Conservation (phyloP, 2,888 invertebrate species). For the Nemurella pictetii region DNA sequence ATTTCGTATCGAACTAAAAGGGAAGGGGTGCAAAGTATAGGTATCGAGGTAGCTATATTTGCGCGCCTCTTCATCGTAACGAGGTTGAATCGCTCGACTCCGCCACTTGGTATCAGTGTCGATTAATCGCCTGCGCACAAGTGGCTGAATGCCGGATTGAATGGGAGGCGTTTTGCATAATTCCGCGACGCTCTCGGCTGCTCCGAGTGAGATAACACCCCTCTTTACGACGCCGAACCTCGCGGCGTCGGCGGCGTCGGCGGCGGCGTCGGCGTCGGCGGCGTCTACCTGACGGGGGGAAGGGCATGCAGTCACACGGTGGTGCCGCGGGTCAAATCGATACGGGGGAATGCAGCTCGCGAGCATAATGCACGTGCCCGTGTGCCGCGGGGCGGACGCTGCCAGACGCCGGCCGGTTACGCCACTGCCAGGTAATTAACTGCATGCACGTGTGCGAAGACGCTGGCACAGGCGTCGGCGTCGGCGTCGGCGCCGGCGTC, state of each 20-base stretch:
- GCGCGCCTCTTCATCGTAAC: no score
- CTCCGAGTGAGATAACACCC: background rate
- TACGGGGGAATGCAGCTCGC: background rate
- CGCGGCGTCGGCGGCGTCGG: background rate
- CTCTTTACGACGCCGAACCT: background rate
- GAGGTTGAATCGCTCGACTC: no score
- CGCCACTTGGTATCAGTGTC: background rate
- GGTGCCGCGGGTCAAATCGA: background rate
- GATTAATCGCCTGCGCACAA: background rate
- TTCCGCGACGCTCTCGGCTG: background rate
- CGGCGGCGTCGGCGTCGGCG: background rate
- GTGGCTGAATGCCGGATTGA: background rate
- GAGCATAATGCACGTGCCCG: background rate
- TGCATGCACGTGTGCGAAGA: background rate
- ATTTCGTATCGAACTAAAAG: background rate
- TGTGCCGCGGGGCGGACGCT: background rate
- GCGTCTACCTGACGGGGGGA: background rate
- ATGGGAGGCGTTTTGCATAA: background rate
- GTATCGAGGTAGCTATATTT: no score
- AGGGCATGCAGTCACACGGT: no score
- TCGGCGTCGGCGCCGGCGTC: no score
- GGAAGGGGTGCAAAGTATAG: no score
- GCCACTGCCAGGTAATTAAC: background rate
- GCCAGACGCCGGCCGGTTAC: background rate
- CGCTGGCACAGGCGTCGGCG: background rate